A percentile compares a stretch with the other conserved stretches of the same genome.
Evolutionary conservation across 2,113 vertebrate genomes (phyloP).

Genomic region (Chrysochloris asiatica): DNA sequence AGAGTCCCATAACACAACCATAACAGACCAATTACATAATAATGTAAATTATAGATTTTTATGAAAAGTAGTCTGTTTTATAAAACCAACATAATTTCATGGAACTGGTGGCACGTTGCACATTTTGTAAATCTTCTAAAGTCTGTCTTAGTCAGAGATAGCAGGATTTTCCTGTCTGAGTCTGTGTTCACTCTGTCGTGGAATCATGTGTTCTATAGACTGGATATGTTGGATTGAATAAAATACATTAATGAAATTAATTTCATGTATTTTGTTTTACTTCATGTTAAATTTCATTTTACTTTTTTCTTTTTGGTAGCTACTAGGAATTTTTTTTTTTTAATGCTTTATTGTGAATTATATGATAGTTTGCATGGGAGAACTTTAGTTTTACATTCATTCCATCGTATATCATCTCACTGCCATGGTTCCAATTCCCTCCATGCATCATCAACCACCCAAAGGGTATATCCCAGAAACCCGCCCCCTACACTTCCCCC

Average conservation of each 20-base stretch:
- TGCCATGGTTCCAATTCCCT: too few relatives aligned
- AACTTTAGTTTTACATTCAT: too few relatives aligned
- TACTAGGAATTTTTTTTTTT: background rate
- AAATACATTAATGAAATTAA: constrained; percentile 13
- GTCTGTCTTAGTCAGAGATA: background rate
- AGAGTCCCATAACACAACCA: background rate
- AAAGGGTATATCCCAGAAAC: too few relatives aligned
- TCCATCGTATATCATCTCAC: too few relatives aligned
- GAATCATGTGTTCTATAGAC: background rate
- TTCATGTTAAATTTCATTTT: background rate
- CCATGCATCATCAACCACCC: too few relatives aligned
- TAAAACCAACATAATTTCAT: background rate
- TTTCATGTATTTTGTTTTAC: background rate
- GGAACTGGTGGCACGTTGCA: background rate
- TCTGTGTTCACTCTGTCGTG: background rate
- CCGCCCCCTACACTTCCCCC: too few relatives aligned
- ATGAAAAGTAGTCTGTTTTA: background rate
- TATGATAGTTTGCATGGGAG: too few relatives aligned
- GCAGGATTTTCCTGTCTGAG: background rate
- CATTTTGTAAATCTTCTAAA: background rate
- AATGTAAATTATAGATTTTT: background rate
- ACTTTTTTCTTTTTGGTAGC: background rate
- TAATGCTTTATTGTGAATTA: too few relatives aligned
- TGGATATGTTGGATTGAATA: background rate
- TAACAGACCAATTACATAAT: background rate